phyloP scores from a whole-genome alignment of 2,113 vertebrate species.

The Sphyrna mokarran region DNA sequence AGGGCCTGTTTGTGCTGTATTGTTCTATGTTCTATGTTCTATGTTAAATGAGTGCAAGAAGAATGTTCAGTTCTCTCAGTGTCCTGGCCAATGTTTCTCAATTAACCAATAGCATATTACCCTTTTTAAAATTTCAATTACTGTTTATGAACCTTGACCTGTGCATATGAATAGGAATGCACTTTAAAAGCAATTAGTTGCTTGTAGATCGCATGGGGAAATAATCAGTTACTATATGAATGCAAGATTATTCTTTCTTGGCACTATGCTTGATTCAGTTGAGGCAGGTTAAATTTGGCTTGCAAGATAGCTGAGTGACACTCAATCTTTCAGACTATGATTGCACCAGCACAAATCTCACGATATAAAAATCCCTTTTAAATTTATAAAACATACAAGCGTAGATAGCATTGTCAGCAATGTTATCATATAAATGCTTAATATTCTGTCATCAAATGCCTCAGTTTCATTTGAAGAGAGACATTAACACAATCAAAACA shows the following conservation, averaged over 20 bases:
- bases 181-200: background rate
- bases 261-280: background rate
- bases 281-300: background rate
- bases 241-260: background rate
- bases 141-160: background rate
- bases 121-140: background rate
- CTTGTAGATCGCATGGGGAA: background rate
- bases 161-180: background rate
- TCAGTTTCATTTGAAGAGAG: conserved; percentile 11
- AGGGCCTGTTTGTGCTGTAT: no score
- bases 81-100: background rate
- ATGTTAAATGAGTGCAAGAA: background rate
- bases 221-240: background rate
- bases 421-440: background rate
- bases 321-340: background rate
- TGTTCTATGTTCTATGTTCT: no score
- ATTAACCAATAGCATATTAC: background rate
- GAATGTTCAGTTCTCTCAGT: background rate
- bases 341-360: background rate
- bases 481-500: background rate
- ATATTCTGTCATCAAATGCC: background rate
- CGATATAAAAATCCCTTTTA: background rate
- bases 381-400: conserved; percentile 15
- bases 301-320: background rate
- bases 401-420: background rate